Evolutionary conservation across 2,888 invertebrate genomes (phyloP).

Genomic region (Cylloceria caligata): DNA sequence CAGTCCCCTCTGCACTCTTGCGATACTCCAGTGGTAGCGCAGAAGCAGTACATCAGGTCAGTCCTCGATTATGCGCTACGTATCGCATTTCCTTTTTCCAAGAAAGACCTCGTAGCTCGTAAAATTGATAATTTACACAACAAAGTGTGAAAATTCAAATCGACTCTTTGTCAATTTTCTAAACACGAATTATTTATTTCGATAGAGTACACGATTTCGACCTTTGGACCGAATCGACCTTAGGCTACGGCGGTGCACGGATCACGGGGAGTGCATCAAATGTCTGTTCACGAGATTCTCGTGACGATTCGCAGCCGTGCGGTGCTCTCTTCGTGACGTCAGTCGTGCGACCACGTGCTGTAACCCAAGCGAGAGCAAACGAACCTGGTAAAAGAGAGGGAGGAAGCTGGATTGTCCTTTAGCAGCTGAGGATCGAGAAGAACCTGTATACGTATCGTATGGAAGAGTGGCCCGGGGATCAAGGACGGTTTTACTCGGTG

Average conservation of each 20-base stretch:
- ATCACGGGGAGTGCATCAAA: background rate
- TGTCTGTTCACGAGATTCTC: constrained; percentile 69
- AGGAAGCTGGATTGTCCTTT: constrained; percentile 13
- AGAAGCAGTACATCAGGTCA: background rate
- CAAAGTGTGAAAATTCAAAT: background rate
- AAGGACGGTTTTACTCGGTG: constrained; percentile 83
- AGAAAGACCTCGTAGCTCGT: background rate
- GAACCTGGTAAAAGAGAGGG: constrained; percentile 15
- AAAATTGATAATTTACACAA: background rate
- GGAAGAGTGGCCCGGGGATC: constrained; percentile 82
- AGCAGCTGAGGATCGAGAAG: constrained; percentile 46
- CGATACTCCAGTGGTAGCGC: background rate
- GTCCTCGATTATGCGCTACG: background rate
- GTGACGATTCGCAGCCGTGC: constrained; percentile 69
- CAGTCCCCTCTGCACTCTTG: constrained; percentile 36
- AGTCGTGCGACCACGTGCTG: constrained; percentile 79
- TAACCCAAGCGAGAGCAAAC: constrained; percentile 60
- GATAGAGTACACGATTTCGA: constrained; percentile 68
- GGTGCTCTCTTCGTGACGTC: constrained; percentile 74
- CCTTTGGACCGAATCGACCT: constrained; percentile 40
- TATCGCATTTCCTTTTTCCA: background rate
- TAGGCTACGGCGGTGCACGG: background rate
- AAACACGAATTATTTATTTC: constrained; percentile 4
- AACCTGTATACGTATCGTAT: constrained; percentile 71
- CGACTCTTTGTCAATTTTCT: background rate